Percentiles rank a stretch among this genome's conserved stretches.
These are phyloP conservation scores for Zaprionus bogoriensis DNA, from an alignment of 2,888 invertebrate species.

Conservation along the genomic window DNA sequence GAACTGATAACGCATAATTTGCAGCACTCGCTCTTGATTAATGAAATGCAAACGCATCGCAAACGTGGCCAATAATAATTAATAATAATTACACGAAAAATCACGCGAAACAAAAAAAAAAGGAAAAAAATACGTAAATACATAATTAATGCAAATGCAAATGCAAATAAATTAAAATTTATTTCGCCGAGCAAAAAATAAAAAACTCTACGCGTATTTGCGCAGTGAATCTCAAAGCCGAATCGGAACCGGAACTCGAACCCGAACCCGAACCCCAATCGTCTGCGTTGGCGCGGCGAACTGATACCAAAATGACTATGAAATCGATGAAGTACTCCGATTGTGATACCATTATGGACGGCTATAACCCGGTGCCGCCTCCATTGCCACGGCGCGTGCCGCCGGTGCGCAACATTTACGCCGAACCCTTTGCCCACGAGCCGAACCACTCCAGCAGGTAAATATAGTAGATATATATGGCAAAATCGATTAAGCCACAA, in stretches of 20 bases:
- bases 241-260: too few relatives aligned
- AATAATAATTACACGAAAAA: conserved; percentile 53
- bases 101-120: conserved; percentile 22
- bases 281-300: background rate
- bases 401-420: conserved; percentile 83
- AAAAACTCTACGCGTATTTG: background rate
- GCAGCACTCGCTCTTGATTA: conserved; percentile 38
- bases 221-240: too few relatives aligned
- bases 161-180: conserved; percentile 37
- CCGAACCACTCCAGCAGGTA: conserved; percentile 83
- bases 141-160: conserved; percentile 26
- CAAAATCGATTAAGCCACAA: conserved; percentile 6
- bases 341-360: conserved; percentile 84
- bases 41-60: conserved; percentile 54
- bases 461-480: conserved; percentile 38
- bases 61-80: conserved; percentile 62
- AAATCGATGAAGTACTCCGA: conserved; percentile 84
- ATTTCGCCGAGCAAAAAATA: conserved; percentile 6
- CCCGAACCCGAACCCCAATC: too few relatives aligned
- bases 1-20: conserved; percentile 47
- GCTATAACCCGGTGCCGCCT: conserved; percentile 83
- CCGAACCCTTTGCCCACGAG: conserved; percentile 83
- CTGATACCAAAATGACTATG: conserved; percentile 82
- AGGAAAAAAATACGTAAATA: conserved; percentile 4
- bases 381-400: conserved; percentile 83